Conservation (phyloP, 2,797 vertebrate genomes). For the Chrysocyon brachyurus region DNA sequence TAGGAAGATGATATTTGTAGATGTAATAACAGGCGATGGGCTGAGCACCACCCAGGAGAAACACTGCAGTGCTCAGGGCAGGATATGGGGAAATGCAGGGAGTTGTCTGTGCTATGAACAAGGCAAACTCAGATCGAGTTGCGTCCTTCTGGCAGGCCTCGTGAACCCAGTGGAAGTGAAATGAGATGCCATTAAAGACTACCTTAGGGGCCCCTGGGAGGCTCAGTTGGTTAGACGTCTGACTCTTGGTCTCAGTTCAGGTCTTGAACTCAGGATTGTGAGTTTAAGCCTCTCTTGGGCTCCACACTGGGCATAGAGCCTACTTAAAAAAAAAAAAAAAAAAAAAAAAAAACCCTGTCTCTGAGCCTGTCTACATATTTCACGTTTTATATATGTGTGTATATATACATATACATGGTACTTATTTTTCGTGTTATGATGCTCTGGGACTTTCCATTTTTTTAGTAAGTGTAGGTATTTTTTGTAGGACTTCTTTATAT, state of each 20-base stretch:
- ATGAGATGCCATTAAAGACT: not conserved
- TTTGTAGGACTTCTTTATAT: not conserved
- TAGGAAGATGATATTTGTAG: not conserved
- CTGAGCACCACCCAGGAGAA: not conserved
- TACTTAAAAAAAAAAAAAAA: not conserved
- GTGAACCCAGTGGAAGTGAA: not conserved
- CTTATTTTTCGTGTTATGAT: not conserved
- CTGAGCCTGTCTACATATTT: not conserved
- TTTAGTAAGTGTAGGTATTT: not conserved
- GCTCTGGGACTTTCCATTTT: not conserved
- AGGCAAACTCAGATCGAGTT: not conserved
- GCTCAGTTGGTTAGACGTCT: not conserved
- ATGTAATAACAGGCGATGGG: not conserved
- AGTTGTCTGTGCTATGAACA: not conserved
- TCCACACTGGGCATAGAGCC: not conserved
- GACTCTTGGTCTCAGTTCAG: not conserved
- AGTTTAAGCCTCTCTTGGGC: not conserved
- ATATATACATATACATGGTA: no score
- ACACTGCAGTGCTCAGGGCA: fast-evolving
- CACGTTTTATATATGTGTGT: no score
- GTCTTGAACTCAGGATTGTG: not conserved
- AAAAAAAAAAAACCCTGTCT: not conserved
- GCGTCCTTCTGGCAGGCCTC: not conserved
- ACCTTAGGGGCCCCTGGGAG: not conserved
- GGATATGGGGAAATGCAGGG: fast-evolving